These are phyloP conservation scores for Melanargia galathea DNA, from an alignment of 2,888 invertebrate genomes.

Conservation along the genomic window DNA sequence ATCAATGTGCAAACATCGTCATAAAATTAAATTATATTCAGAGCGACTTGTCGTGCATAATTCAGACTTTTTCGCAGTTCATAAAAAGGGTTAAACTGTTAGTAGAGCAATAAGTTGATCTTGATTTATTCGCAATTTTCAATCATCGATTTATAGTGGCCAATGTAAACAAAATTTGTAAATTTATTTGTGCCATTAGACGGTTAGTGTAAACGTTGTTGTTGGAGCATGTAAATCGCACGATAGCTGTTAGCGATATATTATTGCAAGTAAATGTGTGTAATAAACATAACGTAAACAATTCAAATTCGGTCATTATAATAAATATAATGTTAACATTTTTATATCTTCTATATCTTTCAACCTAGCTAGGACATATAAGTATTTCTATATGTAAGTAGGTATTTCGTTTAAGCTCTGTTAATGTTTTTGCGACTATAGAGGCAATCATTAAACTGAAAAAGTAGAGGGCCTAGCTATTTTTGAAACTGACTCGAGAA, in stretches of 20 bases:
- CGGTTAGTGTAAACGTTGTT: constrained; percentile 22
- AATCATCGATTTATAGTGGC: constrained; percentile 22
- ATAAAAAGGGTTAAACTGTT: constrained; percentile 22
- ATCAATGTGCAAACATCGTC: constrained; percentile 11
- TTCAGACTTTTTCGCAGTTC: constrained; percentile 20
- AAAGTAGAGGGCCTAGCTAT: not conserved
- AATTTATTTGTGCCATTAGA: constrained; percentile 21
- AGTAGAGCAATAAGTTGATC: constrained; percentile 24
- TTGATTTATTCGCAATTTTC: constrained; percentile 24
- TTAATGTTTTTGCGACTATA: not conserved
- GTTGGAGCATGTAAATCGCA: constrained; percentile 17
- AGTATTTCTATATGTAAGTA: no score
- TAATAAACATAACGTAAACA: constrained; percentile 23
- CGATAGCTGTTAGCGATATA: constrained; percentile 13
- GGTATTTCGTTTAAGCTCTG: no score
- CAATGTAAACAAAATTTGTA: constrained; percentile 26
- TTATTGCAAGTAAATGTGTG: constrained; percentile 12
- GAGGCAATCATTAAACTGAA: not conserved
- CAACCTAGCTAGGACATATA: no score
- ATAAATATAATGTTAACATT: constrained; percentile 13
- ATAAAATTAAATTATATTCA: constrained; percentile 18
- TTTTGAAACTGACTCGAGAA: not conserved
- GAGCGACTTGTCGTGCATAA: constrained; percentile 16
- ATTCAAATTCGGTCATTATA: constrained; percentile 17
- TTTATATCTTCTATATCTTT: constrained; percentile 13